Percentiles rank a stretch among this genome's conserved stretches.
These are phyloP conservation scores for Drosophila rubida DNA, from an alignment of 2,888 invertebrate genomes.

Conservation along the genomic window DNA sequence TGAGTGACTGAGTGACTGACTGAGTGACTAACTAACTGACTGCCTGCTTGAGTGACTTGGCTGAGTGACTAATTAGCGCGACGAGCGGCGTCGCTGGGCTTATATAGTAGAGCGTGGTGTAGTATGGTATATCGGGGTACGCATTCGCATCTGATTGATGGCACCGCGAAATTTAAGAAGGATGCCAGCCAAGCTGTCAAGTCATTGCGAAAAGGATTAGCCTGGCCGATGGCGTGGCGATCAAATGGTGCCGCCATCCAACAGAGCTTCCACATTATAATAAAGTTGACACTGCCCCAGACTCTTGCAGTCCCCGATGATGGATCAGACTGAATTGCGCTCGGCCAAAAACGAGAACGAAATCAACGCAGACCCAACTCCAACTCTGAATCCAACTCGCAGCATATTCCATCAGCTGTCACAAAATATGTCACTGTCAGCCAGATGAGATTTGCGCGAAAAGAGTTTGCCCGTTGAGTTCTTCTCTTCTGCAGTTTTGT, in stretches of 20 bases:
- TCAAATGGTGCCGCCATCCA: constrained; percentile 82
- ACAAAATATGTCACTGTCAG: constrained; percentile 84
- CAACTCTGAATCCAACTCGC: constrained; percentile 35
- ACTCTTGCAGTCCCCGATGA: constrained; percentile 61
- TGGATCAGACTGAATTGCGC: constrained; percentile 68
- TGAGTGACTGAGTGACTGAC: constrained; percentile 12
- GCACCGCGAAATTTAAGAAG: constrained; percentile 84
- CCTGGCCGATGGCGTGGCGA: constrained; percentile 56
- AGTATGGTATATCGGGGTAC: constrained; percentile 29
- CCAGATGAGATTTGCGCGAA: constrained; percentile 79
- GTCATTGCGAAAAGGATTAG: constrained; percentile 84
- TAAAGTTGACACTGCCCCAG: constrained; percentile 79
- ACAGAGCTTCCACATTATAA: constrained; percentile 65
- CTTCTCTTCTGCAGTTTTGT: constrained; percentile 17
- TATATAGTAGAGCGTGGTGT: too few relatives aligned
- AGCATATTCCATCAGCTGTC: constrained; percentile 84
- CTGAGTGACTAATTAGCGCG: constrained; percentile 80
- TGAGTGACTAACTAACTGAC: constrained; percentile 16
- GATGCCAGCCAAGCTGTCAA: constrained; percentile 84
- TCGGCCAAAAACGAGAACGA: constrained; percentile 5
- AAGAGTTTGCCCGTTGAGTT: constrained; percentile 12
- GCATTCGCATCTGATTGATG: constrained; percentile 82
- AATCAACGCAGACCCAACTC: constrained; percentile 13
- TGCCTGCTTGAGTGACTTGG: constrained; percentile 60
- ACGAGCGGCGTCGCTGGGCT: too few relatives aligned